Evolutionary conservation across 2,888 invertebrate genomes (phyloP).

Genomic region (Cheilosia urbana): DNA sequence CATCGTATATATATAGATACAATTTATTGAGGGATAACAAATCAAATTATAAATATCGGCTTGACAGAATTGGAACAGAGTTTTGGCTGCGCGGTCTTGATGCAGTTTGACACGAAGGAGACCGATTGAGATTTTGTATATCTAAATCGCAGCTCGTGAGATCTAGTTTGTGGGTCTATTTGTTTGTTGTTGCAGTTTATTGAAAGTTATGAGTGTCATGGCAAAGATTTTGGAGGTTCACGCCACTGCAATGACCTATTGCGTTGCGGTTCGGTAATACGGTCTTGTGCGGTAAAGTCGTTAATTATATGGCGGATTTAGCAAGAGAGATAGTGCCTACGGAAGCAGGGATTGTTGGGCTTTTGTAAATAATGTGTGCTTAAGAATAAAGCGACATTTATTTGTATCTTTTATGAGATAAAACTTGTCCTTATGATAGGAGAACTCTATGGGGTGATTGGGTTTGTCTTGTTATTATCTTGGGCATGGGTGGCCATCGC

Average conservation of each 20-base stretch:
- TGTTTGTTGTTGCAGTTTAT: conserved; percentile 65
- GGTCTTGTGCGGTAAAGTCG: conserved; percentile 31
- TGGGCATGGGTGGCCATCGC: too few species aligned
- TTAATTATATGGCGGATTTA: conserved; percentile 46
- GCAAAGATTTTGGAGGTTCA: conserved; percentile 70
- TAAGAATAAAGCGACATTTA: background rate
- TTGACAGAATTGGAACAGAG: conserved; percentile 73
- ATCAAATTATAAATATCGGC: conserved; percentile 73
- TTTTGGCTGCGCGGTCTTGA: conserved; percentile 15
- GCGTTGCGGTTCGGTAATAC: conserved; percentile 39
- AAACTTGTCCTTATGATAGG: conserved; percentile 48
- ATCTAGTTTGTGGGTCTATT: conserved; percentile 36
- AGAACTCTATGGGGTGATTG: background rate
- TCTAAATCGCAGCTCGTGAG: conserved; percentile 69
- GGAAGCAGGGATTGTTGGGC: conserved; percentile 30
- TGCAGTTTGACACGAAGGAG: conserved; percentile 26
- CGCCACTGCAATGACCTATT: conserved; percentile 71
- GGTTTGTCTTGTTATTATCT: background rate
- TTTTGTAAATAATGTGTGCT: background rate
- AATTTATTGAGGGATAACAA: conserved; percentile 74
- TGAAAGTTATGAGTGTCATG: conserved; percentile 75
- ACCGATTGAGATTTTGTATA: conserved; percentile 57
- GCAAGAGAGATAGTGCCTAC: conserved; percentile 24
- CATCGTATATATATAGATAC: conserved; percentile 54
- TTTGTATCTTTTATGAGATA: background rate